Evolutionary conservation across 2,888 invertebrate species (phyloP).

Genomic region (Portevinia maculata): DNA sequence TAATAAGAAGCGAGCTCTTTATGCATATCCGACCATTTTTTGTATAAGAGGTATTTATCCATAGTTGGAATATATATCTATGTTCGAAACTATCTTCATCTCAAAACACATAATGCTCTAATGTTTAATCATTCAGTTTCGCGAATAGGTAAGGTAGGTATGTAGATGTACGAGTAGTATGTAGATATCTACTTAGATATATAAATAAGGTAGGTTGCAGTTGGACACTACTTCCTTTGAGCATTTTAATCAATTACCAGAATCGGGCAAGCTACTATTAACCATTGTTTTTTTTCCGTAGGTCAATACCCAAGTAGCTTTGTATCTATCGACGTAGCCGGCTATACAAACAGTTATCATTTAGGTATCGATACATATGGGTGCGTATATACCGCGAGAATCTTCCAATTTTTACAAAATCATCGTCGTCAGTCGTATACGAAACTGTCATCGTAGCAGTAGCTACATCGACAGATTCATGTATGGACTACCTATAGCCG

Average conservation of each 20-base stretch:
- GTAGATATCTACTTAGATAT: neutral
- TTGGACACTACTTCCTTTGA: conserved; percentile 20
- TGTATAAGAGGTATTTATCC: too few species aligned
- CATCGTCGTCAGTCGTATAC: conserved; percentile 22
- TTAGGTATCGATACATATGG: conserved; percentile 41
- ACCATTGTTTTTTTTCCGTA: conserved; percentile 41
- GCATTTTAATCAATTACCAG: conserved; percentile 64
- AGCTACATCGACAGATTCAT: conserved; percentile 19
- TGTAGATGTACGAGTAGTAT: neutral
- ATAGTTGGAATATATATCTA: neutral
- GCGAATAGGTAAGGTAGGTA: conserved; percentile 9
- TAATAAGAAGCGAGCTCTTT: too few species aligned
- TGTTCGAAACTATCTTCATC: neutral
- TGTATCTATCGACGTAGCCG: conserved; percentile 38
- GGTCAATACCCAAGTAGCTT: conserved; percentile 57
- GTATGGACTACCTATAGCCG: conserved; percentile 39
- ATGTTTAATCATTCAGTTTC: conserved; percentile 40
- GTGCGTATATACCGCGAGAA: conserved; percentile 55
- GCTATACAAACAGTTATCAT: conserved; percentile 71
- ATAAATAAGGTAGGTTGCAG: neutral
- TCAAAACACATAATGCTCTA: conserved; percentile 32
- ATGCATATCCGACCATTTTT: too few species aligned
- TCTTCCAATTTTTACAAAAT: conserved; percentile 48
- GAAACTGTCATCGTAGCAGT: conserved; percentile 47
- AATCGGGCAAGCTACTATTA: conserved; percentile 35